Evolutionary conservation across 2,113 vertebrate species (phyloP).

Genomic region (Embiotoca jacksoni): DNA sequence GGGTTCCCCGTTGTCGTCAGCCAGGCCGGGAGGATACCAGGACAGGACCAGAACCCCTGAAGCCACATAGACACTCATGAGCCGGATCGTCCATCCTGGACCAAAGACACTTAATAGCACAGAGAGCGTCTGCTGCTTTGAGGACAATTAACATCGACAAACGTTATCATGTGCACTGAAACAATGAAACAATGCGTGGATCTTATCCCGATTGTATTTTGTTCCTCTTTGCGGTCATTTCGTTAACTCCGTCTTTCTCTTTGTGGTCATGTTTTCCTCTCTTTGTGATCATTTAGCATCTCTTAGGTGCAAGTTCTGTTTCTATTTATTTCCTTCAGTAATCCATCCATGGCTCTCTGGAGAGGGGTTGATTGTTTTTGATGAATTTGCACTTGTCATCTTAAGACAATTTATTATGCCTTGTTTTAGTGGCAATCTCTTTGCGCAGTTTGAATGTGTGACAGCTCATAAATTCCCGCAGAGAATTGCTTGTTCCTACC

Average conservation of each 20-base stretch:
- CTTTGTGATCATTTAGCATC: not conserved
- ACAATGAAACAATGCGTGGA: slow-evolving; percentile 2
- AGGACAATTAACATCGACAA: not conserved
- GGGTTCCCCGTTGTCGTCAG: slow-evolving; percentile 90
- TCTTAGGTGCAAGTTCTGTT: not conserved
- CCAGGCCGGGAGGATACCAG: slow-evolving; percentile 91
- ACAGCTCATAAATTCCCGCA: slow-evolving; percentile 59
- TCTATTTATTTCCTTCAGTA: not conserved
- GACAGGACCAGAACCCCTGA: slow-evolving; percentile 91
- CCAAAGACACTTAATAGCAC: not conserved
- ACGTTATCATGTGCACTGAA: not conserved
- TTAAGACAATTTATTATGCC: slow-evolving; percentile 42
- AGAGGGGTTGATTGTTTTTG: not conserved
- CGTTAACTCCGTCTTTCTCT: too few relatives aligned
- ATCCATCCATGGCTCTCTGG: too few relatives aligned
- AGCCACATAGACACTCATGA: slow-evolving; percentile 11
- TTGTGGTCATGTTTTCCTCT: not conserved
- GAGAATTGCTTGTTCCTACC: slow-evolving; percentile 42
- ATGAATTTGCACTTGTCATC: slow-evolving; percentile 35
- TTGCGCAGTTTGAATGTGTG: slow-evolving; percentile 27
- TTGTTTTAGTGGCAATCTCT: slow-evolving; percentile 44
- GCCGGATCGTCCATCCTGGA: slow-evolving; percentile 4
- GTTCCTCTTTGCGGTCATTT: too few relatives aligned
- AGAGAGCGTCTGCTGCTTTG: not conserved
- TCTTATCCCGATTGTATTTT: not conserved